Evolutionary conservation across 2,797 vertebrate genomes (phyloP).

Genomic region (Taeniopygia guttata): DNA sequence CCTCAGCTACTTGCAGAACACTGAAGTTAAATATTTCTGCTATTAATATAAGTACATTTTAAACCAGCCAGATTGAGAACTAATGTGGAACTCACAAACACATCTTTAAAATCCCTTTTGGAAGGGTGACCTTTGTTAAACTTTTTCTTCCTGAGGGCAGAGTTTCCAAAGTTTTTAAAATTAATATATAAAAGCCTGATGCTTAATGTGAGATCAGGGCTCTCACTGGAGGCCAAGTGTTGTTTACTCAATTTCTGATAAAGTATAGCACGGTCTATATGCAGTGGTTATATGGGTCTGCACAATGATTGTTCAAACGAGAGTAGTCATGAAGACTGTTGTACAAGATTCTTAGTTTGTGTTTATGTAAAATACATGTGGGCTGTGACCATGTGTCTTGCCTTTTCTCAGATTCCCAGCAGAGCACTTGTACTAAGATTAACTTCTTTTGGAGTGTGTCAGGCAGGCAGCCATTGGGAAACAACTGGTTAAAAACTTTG

Average conservation of each 20-base stretch:
- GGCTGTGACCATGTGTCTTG: background rate
- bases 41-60: background rate
- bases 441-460: background rate
- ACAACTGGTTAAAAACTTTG: background rate
- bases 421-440: background rate
- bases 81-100: fast-evolving
- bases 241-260: background rate
- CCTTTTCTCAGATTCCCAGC: background rate
- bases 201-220: background rate
- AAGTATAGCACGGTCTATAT: background rate
- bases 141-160: background rate
- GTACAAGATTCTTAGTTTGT: background rate
- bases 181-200: background rate
- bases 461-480: background rate
- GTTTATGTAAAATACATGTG: fast-evolving
- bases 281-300: background rate
- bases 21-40: background rate
- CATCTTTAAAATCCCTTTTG: background rate
- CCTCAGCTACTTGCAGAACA: background rate
- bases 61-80: background rate
- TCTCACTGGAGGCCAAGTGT: background rate
- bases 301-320: background rate
- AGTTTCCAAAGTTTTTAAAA: background rate
- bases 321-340: background rate
- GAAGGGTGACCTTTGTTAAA: background rate